Evolutionary conservation across 2,888 invertebrate genomes (phyloP).

Genomic region (Scaptomyza reducta): DNA sequence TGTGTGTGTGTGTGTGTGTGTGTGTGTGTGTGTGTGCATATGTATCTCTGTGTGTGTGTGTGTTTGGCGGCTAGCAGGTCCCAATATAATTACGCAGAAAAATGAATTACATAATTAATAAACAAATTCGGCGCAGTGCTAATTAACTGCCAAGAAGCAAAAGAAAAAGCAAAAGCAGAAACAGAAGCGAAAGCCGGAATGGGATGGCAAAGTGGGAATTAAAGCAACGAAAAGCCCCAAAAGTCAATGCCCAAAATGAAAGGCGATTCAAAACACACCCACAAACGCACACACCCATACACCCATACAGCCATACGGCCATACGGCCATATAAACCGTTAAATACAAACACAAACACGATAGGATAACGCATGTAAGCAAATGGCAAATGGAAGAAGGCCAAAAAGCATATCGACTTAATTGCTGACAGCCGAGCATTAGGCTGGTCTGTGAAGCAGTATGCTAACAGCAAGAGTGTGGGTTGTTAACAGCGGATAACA

Average conservation of each 20-base stretch:
- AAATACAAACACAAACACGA: constrained; percentile 27
- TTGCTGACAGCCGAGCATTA: constrained; percentile 66
- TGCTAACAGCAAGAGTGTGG: background rate
- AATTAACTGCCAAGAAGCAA: constrained; percentile 61
- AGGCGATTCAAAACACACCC: constrained; percentile 51
- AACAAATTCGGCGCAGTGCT: constrained; percentile 72
- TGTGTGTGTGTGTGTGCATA: too few species aligned
- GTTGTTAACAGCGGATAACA: background rate
- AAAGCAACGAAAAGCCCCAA: constrained; percentile 44
- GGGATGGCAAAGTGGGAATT: constrained; percentile 32
- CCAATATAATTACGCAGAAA: constrained; percentile 77
- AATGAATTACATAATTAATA: constrained; percentile 80
- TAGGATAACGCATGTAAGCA: constrained; percentile 63
- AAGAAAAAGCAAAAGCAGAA: constrained; percentile 4
- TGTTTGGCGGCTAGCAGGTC: constrained; percentile 44
- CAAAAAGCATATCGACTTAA: constrained; percentile 66
- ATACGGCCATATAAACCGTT: constrained; percentile 13
- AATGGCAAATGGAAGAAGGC: constrained; percentile 53
- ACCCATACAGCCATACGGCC: background rate
- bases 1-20: too few species aligned
- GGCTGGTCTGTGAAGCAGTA: constrained; percentile 18
- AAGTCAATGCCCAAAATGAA: constrained; percentile 61
- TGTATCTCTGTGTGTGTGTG: too few species aligned
- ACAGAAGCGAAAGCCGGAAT: background rate
- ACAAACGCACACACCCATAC: constrained; percentile 17